A percentile compares a stretch with the other conserved stretches of the same genome.
phyloP scores from a whole-genome alignment of 2,888 invertebrate genomes.

The Limnephilus marmoratus region DNA sequence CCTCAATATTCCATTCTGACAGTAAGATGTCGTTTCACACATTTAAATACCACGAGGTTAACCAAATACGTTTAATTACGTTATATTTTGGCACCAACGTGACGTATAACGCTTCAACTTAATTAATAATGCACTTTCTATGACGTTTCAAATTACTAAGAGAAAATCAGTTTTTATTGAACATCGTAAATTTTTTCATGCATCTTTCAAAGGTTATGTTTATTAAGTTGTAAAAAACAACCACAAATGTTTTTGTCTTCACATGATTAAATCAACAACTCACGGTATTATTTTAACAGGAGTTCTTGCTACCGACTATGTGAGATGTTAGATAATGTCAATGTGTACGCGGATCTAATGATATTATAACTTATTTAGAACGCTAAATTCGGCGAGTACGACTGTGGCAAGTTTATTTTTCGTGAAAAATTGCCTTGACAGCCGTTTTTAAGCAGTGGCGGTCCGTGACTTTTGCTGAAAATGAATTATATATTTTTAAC shows the following conservation, averaged over 20 bases:
- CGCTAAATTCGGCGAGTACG: neutral
- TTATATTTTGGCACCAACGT: too few species aligned
- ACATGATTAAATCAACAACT: neutral
- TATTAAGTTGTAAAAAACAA: neutral
- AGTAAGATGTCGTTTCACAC: too few species aligned
- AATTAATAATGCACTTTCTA: slow-evolving; percentile 11
- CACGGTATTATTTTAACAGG: neutral
- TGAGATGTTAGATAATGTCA: neutral
- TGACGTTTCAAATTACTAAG: neutral
- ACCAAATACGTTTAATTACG: too few species aligned
- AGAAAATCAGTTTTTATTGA: neutral
- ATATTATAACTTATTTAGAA: neutral
- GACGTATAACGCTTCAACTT: too few species aligned
- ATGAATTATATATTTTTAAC: too few species aligned
- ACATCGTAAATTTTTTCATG: neutral
- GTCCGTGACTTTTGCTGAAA: too few species aligned
- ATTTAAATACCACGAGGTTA: too few species aligned
- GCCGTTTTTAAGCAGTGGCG: too few species aligned
- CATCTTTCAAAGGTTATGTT: neutral
- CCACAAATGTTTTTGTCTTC: neutral
- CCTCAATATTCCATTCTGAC: too few species aligned
- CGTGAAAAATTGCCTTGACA: too few species aligned
- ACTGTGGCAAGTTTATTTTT: neutral
- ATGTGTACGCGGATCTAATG: neutral
- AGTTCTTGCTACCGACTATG: neutral